These are phyloP conservation scores for Rhinopomastus cyanomelas DNA, from an alignment of 2,113 vertebrate genomes.

Conservation along the genomic window DNA sequence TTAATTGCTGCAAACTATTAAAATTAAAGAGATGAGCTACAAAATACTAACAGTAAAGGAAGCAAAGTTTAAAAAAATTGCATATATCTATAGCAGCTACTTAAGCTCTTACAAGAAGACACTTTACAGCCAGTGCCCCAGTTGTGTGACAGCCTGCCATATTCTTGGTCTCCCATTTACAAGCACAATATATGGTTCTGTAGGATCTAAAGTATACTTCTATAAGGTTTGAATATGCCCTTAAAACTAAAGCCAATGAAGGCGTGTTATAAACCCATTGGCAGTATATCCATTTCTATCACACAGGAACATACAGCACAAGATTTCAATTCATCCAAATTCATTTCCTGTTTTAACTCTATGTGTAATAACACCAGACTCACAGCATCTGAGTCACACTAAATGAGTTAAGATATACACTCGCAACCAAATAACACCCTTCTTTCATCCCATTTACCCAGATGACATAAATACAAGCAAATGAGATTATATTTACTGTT, in stretches of 20 bases:
- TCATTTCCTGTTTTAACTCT: not conserved
- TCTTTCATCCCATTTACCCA: not conserved
- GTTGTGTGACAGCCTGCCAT: not conserved
- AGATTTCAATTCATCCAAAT: not conserved
- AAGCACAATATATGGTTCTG: rapidly evolving
- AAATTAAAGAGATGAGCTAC: no score
- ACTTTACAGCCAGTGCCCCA: not conserved
- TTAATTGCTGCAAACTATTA: not conserved
- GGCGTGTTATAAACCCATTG: not conserved
- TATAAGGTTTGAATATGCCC: not conserved
- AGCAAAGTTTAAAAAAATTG: not conserved
- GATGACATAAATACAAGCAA: not conserved
- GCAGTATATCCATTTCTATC: not conserved
- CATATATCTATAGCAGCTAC: no score
- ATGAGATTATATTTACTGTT: not conserved
- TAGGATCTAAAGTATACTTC: not conserved
- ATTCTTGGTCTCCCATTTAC: not conserved
- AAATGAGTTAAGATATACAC: not conserved
- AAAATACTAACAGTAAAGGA: not conserved
- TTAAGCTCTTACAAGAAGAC: not conserved
- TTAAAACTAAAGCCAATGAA: not conserved
- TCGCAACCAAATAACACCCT: not conserved
- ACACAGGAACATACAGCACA: not conserved
- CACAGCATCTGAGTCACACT: not conserved
- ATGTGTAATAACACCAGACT: not conserved